Evolutionary conservation across 2,797 vertebrate species (phyloP).

Genomic region (Enteromius fasciolatus): DNA sequence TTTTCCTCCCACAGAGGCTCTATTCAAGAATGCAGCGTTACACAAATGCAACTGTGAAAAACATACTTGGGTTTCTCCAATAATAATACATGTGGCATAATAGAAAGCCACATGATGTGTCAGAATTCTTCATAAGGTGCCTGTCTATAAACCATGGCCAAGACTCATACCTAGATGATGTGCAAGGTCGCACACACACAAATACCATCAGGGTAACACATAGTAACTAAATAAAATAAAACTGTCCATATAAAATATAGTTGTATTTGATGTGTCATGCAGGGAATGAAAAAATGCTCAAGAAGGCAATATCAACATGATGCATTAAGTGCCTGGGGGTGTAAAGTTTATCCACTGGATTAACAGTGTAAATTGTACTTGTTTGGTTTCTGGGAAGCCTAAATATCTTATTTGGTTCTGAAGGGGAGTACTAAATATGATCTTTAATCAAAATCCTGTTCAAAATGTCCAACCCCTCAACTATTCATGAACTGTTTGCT

Average conservation of each 20-base stretch:
- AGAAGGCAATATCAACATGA: neutral
- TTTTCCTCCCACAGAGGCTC: constrained; percentile 25
- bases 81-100: constrained; percentile 12
- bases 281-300: neutral
- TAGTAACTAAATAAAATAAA: neutral
- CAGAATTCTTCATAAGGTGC: neutral
- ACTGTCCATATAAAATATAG: neutral
- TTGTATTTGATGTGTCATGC: neutral
- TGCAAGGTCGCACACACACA: neutral
- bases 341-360: neutral
- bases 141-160: neutral
- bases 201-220: neutral
- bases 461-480: neutral
- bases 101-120: constrained; percentile 4
- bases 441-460: neutral
- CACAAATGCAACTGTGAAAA: constrained; percentile 10
- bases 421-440: neutral
- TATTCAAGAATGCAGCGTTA: constrained; percentile 15
- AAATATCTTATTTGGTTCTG: neutral
- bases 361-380: neutral
- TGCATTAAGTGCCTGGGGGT: neutral
- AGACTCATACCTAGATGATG: neutral
- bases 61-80: neutral
- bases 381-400: neutral
- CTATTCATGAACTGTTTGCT: neutral